A percentile compares a stretch with the other conserved stretches of the same genome.
Conservation (phyloP, 2,113 vertebrate genomes). For the Hemichromis elongatus region DNA sequence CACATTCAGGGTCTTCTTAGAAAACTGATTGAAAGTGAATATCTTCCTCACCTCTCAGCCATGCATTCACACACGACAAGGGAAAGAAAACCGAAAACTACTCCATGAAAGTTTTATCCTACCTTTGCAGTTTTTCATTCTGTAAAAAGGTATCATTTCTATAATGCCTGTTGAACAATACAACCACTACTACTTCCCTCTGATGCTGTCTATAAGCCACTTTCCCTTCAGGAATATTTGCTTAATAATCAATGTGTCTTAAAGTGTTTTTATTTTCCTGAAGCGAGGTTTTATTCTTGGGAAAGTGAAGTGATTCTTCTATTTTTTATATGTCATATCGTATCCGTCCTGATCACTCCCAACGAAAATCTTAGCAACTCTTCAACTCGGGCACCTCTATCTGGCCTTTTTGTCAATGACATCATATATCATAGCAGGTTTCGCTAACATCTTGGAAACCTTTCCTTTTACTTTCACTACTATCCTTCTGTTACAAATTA, state of each 20-base stretch:
- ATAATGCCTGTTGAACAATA: background rate
- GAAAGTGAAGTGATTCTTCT: background rate
- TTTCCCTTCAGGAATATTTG: background rate
- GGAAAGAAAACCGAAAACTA: background rate
- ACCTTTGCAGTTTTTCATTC: background rate
- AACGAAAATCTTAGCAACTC: fast-evolving
- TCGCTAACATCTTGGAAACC: background rate
- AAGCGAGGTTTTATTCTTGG: background rate
- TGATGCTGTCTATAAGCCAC: background rate
- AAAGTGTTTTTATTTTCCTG: background rate
- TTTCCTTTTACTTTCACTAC: background rate
- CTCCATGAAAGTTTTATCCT: background rate
- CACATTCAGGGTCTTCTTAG: background rate
- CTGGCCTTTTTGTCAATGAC: background rate
- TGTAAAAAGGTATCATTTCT: background rate
- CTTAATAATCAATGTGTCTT: background rate
- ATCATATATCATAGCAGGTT: background rate
- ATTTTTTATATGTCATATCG: background rate
- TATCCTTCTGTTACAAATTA: background rate
- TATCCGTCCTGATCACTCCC: background rate
- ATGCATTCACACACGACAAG: background rate
- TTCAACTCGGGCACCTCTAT: background rate
- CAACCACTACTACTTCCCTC: background rate
- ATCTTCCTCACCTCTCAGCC: background rate
- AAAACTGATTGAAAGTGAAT: background rate